These are phyloP conservation scores for Myrmecobius fasciatus DNA, from an alignment of 2,113 vertebrate species.

Conservation along the genomic window DNA sequence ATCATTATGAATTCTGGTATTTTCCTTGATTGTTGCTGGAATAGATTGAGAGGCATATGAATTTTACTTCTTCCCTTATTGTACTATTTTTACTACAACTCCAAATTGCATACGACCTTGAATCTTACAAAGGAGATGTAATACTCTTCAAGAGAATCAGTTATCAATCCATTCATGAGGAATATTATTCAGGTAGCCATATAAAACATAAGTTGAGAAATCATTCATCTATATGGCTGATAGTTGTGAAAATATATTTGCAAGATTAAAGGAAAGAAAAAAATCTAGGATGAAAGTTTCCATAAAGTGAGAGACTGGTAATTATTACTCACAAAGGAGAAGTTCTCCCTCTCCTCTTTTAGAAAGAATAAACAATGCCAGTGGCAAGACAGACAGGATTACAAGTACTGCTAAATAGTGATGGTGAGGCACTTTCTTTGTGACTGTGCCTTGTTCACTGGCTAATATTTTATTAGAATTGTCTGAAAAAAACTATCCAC, in stretches of 20 bases:
- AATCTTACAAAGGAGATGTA: neutral
- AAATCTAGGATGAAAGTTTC: neutral
- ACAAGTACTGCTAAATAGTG: neutral
- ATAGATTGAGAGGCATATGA: neutral
- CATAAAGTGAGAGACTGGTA: neutral
- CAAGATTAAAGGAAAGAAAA: neutral
- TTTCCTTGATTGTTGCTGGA: neutral
- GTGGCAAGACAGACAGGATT: neutral
- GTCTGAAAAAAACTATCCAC: conserved; percentile 25
- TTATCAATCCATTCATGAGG: neutral
- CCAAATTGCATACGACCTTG: neutral
- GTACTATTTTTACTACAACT: neutral
- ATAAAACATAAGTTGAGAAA: neutral
- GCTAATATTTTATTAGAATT: neutral
- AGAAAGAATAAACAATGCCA: neutral
- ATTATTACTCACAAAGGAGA: neutral
- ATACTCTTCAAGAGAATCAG: neutral
- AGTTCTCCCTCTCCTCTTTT: neutral
- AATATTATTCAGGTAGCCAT: neutral
- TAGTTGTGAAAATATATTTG: neutral
- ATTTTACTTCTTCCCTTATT: neutral
- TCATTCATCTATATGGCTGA: neutral
- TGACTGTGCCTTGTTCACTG: neutral
- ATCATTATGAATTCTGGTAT: neutral
- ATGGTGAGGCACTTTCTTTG: neutral